Evolutionary conservation across 2,113 vertebrate genomes (phyloP).

Genomic region (Hirundichthys speculiger): DNA sequence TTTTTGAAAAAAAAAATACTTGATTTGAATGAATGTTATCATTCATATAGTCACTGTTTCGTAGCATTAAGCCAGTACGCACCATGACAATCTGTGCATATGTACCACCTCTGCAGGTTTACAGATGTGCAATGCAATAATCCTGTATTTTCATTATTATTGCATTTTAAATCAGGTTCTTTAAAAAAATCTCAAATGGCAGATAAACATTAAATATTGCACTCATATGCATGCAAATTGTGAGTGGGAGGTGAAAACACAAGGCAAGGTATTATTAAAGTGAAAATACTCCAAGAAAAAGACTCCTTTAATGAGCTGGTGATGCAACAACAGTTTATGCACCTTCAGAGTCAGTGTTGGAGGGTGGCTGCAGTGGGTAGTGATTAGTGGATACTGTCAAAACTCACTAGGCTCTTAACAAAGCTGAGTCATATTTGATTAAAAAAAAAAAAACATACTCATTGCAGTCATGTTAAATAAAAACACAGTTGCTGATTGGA

Average conservation of each 20-base stretch:
- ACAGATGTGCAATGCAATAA: no score
- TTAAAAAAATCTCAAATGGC: no score
- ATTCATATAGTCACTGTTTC: no score
- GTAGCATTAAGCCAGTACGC: no score
- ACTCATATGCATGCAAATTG: not conserved
- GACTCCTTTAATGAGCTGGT: slow-evolving; percentile 27
- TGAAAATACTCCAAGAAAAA: not conserved
- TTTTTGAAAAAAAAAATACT: no score
- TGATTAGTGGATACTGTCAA: slow-evolving; percentile 29
- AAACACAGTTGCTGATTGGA: not conserved
- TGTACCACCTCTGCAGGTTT: no score
- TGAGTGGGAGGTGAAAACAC: slow-evolving; percentile 33
- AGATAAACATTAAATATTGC: not conserved
- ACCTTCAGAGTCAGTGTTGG: not conserved
- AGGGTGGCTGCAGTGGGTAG: slow-evolving; percentile 12
- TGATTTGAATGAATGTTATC: no score
- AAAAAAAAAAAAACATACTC: slow-evolving; percentile 3
- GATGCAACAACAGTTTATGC: not conserved
- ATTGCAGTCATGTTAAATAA: slow-evolving; percentile 38
- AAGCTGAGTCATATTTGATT: slow-evolving; percentile 37
- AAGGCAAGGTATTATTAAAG: slow-evolving; percentile 23
- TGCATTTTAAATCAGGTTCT: no score
- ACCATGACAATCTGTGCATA: no score
- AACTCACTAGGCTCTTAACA: slow-evolving; percentile 29
- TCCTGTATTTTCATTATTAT: no score